Conservation (phyloP, 2,113 vertebrate species). For the Nothoprocta pentlandii region DNA sequence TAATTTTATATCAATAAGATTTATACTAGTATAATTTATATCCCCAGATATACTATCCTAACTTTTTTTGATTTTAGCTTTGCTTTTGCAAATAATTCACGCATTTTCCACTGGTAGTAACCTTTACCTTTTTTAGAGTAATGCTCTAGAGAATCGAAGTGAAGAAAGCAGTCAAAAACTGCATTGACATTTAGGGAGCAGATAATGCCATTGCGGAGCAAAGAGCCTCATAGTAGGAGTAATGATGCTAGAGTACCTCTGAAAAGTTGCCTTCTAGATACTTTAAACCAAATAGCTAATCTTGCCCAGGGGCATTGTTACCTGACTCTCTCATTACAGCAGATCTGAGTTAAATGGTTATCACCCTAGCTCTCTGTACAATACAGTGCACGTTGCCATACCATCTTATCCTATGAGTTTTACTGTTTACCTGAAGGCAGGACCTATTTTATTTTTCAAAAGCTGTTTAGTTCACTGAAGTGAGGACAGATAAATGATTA, state of each 20-base stretch:
- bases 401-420: not conserved
- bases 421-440: not conserved
- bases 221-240: slow-evolving; percentile 9
- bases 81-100: slow-evolving; percentile 50
- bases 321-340: not conserved
- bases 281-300: slow-evolving; percentile 40
- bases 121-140: slow-evolving; percentile 73
- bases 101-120: slow-evolving; percentile 37
- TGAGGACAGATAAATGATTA: not conserved
- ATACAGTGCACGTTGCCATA: not conserved
- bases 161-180: slow-evolving; percentile 57
- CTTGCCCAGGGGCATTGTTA: not conserved
- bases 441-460: not conserved
- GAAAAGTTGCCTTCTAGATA: slow-evolving; percentile 8
- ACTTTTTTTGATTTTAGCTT: slow-evolving; percentile 59
- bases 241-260: not conserved
- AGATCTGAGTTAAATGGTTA: not conserved
- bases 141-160: slow-evolving; percentile 51
- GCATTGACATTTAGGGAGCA: slow-evolving; percentile 68
- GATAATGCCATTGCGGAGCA: not conserved
- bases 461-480: not conserved
- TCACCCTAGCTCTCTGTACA: not conserved
- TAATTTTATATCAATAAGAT: slow-evolving; percentile 58
- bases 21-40: slow-evolving; percentile 22
- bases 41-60: slow-evolving; percentile 32